These are phyloP conservation scores for Scortum barcoo DNA, from an alignment of 2,113 vertebrate genomes.

Conservation along the genomic window DNA sequence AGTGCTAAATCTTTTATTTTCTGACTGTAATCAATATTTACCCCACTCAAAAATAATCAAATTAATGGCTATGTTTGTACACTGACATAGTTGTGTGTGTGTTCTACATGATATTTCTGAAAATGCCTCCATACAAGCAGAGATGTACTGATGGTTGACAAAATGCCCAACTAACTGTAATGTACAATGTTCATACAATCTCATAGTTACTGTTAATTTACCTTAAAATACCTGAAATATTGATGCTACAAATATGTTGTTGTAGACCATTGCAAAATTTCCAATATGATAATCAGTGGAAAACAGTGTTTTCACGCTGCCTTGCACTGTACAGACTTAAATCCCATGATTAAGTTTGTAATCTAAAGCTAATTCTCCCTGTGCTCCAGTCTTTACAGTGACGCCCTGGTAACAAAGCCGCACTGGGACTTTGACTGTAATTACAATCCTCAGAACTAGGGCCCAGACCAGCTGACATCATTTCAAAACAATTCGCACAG, in stretches of 20 bases:
- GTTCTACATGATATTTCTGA: background rate
- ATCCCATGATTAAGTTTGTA: slow-evolving; percentile 66
- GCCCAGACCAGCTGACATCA: background rate
- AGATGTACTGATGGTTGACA: background rate
- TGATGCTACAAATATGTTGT: background rate
- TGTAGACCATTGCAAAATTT: too few species aligned
- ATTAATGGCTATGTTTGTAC: background rate
- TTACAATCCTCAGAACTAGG: slow-evolving; percentile 36
- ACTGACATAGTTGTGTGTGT: background rate
- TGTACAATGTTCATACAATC: background rate
- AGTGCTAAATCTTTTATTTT: slow-evolving; percentile 1
- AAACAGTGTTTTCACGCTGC: slow-evolving; percentile 29
- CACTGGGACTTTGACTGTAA: slow-evolving; percentile 50
- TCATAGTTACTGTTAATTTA: background rate
- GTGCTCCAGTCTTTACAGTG: slow-evolving; percentile 41
- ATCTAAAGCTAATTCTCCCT: slow-evolving; percentile 66
- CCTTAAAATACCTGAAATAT: background rate
- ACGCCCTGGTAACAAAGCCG: slow-evolving; percentile 22
- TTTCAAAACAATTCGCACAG: background rate
- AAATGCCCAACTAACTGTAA: background rate
- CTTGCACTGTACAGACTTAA: slow-evolving; percentile 36
- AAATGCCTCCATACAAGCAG: background rate
- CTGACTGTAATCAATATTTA: background rate
- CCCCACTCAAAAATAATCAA: background rate
- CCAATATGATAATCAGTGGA: slow-evolving; percentile 31